Evolutionary conservation across 2,113 vertebrate genomes (phyloP), one percentile per base, ranked within the genome.

Genomic region (Eidolon helvum): DNA sequence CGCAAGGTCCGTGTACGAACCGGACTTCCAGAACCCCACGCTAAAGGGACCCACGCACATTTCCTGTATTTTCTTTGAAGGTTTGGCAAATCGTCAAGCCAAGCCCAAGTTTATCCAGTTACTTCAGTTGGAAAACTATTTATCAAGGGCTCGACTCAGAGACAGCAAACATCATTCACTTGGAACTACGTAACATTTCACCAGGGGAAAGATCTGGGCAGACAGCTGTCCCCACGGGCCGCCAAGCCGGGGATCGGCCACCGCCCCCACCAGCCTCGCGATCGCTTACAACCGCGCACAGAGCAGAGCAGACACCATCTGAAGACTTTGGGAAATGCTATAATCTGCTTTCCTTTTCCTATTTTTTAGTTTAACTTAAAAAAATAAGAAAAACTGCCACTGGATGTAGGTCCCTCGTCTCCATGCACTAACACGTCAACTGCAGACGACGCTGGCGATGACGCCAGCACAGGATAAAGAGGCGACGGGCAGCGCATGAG

Each of bases 111-210:
- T 30, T 10, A 35, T 40, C 82, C 82, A 50, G 75, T 71, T 40
- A 69, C 72, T 92, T 84, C 65, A 53, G 69, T 80, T 74, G 38
- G 65, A 87, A 90, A 72, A 74, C 89, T 61, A 48, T 57, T 77
- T 77, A 71, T 69, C 78, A 65, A 91, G 77, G 14, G 53, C 86
- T 97, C 66, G 33, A 55, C 69, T 83, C 59, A 38, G 69, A 94
- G 65, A 74, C n/a, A 77, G 90, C 91, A 94, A 96, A 91, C 87
- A 65, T 24, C 79, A 21, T 45, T 86, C 63, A 74, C 84, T 90
- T 95, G 78, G 83, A 87, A 91, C 82, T 22, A 91, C 53, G 14
- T 19, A 55, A 48, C 16, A 71, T 7, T 16, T 10, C 93, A 28
- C 38, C 7, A 40, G 72, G 68, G 65, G 65, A 35, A 61, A 90